Conservation (phyloP, 37 sponge, comb jelly and placozoan genomes). For the Bolinopsis microptera region DNA sequence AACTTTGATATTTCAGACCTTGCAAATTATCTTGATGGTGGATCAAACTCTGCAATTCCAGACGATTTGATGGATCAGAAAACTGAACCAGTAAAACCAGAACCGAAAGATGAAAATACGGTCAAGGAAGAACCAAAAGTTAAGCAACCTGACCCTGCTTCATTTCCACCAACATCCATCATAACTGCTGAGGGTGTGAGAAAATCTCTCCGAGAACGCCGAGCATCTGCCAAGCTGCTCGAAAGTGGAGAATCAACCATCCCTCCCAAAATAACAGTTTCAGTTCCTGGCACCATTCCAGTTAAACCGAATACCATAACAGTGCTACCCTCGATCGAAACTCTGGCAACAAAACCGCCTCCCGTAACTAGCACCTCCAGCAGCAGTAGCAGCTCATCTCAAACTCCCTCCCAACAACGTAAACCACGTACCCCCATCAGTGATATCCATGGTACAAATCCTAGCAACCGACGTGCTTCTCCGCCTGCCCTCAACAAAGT, state of each 20-base stretch:
- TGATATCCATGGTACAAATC: not conserved
- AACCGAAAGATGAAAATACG: not conserved
- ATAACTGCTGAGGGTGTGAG: not conserved
- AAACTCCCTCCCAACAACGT: not conserved
- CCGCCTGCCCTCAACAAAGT: constrained; percentile 6
- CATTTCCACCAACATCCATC: not conserved
- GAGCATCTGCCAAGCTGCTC: constrained; percentile 29
- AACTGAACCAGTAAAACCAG: not conserved
- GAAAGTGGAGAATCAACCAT: constrained; percentile 35
- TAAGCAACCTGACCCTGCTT: not conserved
- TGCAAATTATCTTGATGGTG: constrained; percentile 61
- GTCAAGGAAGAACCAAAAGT: not conserved
- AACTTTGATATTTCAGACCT: constrained; percentile 55
- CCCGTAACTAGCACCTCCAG: not conserved
- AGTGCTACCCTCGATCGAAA: not conserved
- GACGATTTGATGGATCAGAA: constrained; percentile 58
- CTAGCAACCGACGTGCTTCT: not conserved
- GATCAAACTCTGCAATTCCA: constrained; percentile 45
- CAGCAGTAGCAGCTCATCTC: not conserved
- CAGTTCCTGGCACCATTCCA: not conserved
- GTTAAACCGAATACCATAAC: not conserved
- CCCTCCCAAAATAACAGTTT: constrained; percentile 36
- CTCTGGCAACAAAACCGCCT: not conserved
- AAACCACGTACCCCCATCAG: constrained; percentile 43
- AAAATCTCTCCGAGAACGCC: constrained; percentile 30